Percentiles rank a stretch among this genome's conserved stretches.
Conservation (phyloP, 2,113 vertebrate genomes). For the Proterorhinus semilunaris region DNA sequence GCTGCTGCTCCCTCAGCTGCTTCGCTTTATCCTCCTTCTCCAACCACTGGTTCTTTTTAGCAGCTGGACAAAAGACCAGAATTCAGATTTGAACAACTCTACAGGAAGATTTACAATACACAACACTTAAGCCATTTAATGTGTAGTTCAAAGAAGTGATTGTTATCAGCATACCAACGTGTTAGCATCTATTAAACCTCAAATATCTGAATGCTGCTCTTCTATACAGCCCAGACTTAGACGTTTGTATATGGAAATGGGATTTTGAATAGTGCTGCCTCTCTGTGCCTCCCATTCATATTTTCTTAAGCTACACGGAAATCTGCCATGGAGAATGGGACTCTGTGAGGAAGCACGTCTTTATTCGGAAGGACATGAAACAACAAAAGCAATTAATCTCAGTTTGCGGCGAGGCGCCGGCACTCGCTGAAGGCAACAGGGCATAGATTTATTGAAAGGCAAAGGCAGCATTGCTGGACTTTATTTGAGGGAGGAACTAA, state of each 20-base stretch:
- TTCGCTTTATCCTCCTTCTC: slow-evolving; percentile 94
- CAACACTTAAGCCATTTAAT: not conserved
- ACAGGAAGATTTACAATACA: not conserved
- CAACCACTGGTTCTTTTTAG: slow-evolving; percentile 93
- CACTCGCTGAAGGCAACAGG: slow-evolving; percentile 20
- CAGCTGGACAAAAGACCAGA: slow-evolving; percentile 70
- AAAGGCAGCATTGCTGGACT: slow-evolving; percentile 15
- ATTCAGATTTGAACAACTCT: not conserved
- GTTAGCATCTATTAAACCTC: slow-evolving; percentile 37
- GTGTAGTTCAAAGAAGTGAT: not conserved
- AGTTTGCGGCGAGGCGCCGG: slow-evolving; percentile 35
- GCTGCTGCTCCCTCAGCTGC: slow-evolving; percentile 87
- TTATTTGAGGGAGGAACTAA: slow-evolving; percentile 23
- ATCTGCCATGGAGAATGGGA: slow-evolving; percentile 43
- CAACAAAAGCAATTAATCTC: slow-evolving; percentile 48
- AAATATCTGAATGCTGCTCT: no score
- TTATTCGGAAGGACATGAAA: slow-evolving; percentile 27
- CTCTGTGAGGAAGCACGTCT: slow-evolving; percentile 13
- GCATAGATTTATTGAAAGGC: slow-evolving; percentile 22
- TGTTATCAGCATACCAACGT: not conserved
- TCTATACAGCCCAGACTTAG: slow-evolving; percentile 19
- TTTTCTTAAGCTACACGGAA: slow-evolving; percentile 36
- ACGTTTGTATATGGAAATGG: no score
- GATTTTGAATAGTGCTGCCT: slow-evolving; percentile 26
- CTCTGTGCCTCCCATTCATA: slow-evolving; percentile 28